Percentiles rank a stretch among this genome's conserved stretches.
phyloP scores from a whole-genome alignment of 2,888 invertebrate species.

The Drosophila incognita region DNA sequence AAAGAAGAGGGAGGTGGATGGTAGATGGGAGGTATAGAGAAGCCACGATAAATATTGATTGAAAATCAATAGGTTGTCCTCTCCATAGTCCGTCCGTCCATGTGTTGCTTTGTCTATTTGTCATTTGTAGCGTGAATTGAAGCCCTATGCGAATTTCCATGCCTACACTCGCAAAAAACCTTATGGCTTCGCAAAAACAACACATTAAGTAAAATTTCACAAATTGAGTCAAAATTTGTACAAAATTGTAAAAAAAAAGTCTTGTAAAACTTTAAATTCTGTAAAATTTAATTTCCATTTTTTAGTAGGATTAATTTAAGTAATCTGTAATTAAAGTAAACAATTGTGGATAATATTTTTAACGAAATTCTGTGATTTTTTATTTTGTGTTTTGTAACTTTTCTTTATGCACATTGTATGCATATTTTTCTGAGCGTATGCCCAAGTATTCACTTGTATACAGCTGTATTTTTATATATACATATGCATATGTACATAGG shows the following conservation, averaged over 20 bases:
- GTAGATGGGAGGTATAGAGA: slow-evolving; percentile 9
- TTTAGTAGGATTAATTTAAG: background rate
- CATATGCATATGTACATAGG: slow-evolving; percentile 3
- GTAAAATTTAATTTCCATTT: background rate
- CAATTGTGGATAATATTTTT: background rate
- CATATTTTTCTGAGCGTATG: slow-evolving; percentile 30
- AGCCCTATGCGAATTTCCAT: slow-evolving; percentile 58
- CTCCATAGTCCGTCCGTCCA: slow-evolving; percentile 11
- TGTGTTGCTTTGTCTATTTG: slow-evolving; percentile 21
- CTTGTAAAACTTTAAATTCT: background rate
- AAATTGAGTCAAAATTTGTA: background rate
- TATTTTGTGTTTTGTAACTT: background rate
- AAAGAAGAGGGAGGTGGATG: background rate
- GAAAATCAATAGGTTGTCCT: slow-evolving; percentile 73
- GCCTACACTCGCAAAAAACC: slow-evolving; percentile 24
- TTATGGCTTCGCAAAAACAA: background rate
- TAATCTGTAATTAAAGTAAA: background rate
- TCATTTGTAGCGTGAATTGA: slow-evolving; percentile 50
- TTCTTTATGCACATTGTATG: background rate
- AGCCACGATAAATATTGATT: slow-evolving; percentile 70
- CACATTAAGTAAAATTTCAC: background rate
- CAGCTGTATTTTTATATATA: slow-evolving; percentile 27
- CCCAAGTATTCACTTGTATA: slow-evolving; percentile 15
- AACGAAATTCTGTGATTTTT: background rate
- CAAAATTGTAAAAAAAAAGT: background rate